phyloP scores from a whole-genome alignment of 1,140 invertebrate genomes.

The Calosoma granatense region DNA sequence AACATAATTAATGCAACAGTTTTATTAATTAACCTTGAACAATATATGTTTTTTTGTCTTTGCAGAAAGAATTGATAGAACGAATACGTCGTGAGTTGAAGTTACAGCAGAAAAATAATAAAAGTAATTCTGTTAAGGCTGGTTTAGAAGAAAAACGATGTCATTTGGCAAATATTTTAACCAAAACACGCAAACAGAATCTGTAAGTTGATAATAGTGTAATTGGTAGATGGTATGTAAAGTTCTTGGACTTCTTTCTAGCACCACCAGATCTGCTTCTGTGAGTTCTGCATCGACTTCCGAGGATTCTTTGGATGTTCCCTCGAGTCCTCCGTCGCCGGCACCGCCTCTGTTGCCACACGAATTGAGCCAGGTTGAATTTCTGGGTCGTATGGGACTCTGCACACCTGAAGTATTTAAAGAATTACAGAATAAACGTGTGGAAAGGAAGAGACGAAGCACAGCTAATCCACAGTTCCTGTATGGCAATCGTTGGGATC shows the following conservation, averaged over 20 bases:
- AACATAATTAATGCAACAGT: no score
- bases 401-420: conserved; percentile 34
- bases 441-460: conserved; percentile 42
- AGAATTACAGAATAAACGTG: conserved; percentile 40
- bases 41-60: no score
- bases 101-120: conserved; percentile 22
- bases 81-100: conserved; percentile 28
- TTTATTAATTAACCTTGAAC: no score
- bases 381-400: conserved; percentile 35
- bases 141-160: conserved; percentile 26
- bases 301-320: conserved; percentile 25
- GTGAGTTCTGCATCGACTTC: conserved; percentile 22
- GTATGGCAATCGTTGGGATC: conserved; percentile 35
- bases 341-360: conserved; percentile 26
- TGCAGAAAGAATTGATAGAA: conserved; percentile 27
- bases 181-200: conserved; percentile 30
- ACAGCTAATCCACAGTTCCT: conserved; percentile 45
- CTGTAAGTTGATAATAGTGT: conserved; percentile 24
- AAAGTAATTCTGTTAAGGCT: conserved; percentile 23
- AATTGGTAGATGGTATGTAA: conserved; percentile 2
- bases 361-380: conserved; percentile 27
- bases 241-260: conserved; percentile 14
- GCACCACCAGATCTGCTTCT: conserved; percentile 19
- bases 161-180: conserved; percentile 26
- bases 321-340: conserved; percentile 20